phyloP scores from a whole-genome alignment of 2,797 vertebrate species.

The Coilia nasus region DNA sequence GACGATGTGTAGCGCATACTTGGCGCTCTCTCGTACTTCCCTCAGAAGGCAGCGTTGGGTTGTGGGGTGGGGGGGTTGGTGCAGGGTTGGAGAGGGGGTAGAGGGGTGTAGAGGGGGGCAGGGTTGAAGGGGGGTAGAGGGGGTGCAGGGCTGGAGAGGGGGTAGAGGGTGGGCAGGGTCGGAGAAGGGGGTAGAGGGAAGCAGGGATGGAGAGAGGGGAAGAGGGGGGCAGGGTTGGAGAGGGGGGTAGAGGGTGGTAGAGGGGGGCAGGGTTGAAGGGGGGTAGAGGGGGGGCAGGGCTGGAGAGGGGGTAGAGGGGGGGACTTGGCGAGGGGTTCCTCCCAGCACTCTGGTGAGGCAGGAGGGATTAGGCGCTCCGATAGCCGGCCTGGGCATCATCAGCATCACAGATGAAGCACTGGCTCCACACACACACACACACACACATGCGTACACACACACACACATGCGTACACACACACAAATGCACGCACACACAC shows the following conservation, averaged over 20 bases:
- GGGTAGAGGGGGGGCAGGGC: too few relatives aligned
- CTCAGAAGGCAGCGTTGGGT: background rate
- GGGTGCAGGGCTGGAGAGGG: background rate
- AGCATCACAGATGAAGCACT: background rate
- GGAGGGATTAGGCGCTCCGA: background rate
- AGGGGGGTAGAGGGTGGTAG: too few relatives aligned
- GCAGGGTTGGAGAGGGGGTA: too few relatives aligned
- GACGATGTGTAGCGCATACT: background rate
- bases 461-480: conserved; percentile 10
- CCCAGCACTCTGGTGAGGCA: background rate
- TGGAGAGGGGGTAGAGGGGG: background rate
- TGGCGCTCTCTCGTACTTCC: background rate
- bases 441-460: background rate
- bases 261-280: too few relatives aligned
- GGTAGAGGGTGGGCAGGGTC: too few relatives aligned
- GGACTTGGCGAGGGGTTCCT: background rate
- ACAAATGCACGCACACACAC: background rate
- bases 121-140: too few relatives aligned
- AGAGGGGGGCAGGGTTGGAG: background rate
- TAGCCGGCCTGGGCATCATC: background rate
- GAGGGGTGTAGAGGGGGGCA: too few relatives aligned
- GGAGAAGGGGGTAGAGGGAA: background rate
- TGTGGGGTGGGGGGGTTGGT: too few relatives aligned
- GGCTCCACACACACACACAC: background rate
- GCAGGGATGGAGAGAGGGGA: too few relatives aligned